phyloP scores from a whole-genome alignment of 2,888 invertebrate species.

The Copidosoma aretas region DNA sequence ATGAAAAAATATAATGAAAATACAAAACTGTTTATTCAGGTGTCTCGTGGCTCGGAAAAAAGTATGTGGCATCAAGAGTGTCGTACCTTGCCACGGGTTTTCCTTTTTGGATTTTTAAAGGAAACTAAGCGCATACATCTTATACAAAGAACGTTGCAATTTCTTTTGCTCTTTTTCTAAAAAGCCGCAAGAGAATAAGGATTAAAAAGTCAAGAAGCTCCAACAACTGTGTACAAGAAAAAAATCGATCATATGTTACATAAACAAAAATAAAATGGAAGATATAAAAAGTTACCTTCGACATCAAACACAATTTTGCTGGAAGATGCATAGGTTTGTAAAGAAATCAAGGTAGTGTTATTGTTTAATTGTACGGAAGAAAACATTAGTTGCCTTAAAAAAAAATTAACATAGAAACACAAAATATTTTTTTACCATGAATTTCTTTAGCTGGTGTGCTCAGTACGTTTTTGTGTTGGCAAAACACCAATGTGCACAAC shows the following conservation, averaged over 20 bases:
- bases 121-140: constrained; percentile 18
- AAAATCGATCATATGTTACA: neutral
- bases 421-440: too few species aligned
- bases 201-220: neutral
- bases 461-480: too few species aligned
- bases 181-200: neutral
- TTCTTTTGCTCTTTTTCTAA: neutral
- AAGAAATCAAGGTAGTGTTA: too few species aligned
- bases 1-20: neutral
- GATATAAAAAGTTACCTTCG: neutral
- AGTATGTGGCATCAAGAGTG: constrained; percentile 13
- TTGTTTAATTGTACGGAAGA: too few species aligned
- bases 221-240: neutral
- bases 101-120: constrained; percentile 8
- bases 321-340: too few species aligned
- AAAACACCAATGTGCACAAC: neutral
- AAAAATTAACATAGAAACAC: too few species aligned
- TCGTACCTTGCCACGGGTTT: constrained; percentile 17
- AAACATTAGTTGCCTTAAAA: too few species aligned
- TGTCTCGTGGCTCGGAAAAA: constrained; percentile 10
- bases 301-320: neutral
- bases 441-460: too few species aligned
- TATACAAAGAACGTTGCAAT: constrained; percentile 15
- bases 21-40: constrained; percentile 3
- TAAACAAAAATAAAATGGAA: neutral